These are phyloP conservation scores for Poecilia wingei DNA, from an alignment of 2,797 vertebrate genomes.

Conservation along the genomic window DNA sequence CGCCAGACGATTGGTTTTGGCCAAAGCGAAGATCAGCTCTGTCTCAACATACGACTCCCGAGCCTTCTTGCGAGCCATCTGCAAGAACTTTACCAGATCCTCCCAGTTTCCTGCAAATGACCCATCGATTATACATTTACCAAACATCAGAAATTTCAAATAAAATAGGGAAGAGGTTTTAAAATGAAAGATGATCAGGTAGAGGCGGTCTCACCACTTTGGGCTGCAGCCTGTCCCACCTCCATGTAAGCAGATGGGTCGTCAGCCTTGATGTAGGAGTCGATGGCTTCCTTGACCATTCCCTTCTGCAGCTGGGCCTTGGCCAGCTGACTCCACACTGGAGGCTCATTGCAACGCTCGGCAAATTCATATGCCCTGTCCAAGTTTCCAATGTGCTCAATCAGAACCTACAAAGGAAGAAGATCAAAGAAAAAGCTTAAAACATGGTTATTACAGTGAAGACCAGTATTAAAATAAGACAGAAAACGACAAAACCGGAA, in stretches of 20 bases:
- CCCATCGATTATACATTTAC: background rate
- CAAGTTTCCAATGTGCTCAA: constrained; percentile 97
- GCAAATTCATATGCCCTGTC: constrained; percentile 98
- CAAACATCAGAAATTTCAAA: background rate
- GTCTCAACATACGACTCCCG: constrained; percentile 92
- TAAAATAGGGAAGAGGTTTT: background rate
- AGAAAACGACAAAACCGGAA: background rate
- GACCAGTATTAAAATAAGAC: background rate
- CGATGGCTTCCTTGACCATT: constrained; percentile 97
- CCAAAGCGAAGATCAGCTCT: constrained; percentile 93
- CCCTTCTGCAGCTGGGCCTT: constrained; percentile 98
- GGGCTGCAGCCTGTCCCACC: constrained; percentile 96
- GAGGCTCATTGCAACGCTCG: constrained; percentile 97
- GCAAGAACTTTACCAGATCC: constrained; percentile 94
- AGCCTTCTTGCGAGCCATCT: constrained; percentile 94
- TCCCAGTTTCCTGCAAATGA: constrained; percentile 89
- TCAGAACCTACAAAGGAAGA: constrained; percentile 86
- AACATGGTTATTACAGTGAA: background rate
- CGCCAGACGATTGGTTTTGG: constrained; percentile 93
- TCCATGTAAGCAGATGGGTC: constrained; percentile 99
- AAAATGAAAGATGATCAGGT: background rate
- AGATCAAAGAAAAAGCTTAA: background rate
- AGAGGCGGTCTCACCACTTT: constrained; percentile 85
- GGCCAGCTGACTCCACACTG: constrained; percentile 98
- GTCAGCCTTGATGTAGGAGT: constrained; percentile 98